Evolutionary conservation across 2,113 vertebrate genomes (phyloP), one percentile per base, ranked within the genome.

Genomic region (Mesembrinibis cayennensis): DNA sequence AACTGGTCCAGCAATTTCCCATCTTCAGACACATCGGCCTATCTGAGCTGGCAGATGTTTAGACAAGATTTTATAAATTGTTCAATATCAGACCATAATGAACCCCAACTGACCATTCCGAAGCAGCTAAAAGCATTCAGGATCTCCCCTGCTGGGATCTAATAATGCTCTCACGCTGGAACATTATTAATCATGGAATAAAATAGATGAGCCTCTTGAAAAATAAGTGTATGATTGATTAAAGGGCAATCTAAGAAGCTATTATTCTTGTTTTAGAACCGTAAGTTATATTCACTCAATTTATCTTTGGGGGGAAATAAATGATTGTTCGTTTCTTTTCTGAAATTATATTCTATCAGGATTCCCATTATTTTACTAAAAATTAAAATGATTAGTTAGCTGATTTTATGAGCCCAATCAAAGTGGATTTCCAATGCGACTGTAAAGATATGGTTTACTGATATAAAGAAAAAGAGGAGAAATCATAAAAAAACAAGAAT

Each of bases 11-110:
- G 99, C 99, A 98, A 99, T 98, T 98, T 98, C 98, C 99, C 98
- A 99, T 98, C 98, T 98, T 97, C 97, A 97, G 98, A 98, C 98
- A 97, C 98, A 92, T 97, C 94, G 44, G 98, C 98, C 98, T 98
- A 99, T 99, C 98, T 98, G 98, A 98, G 98, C 98, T 99, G 99
- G 99, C 99, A 99, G 99, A 99, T 99, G 99, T 99, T 99, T 99
- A 99, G 99, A 99, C 99, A 99, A 99, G 99, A 98, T 99, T 99
- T 99, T 99, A 99, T 99, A 99, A 99, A 99, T 99, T 98, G 99
- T 99, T 99, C 99, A 99, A 99, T 99, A 99, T 99, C 98, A 98
- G 97, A 97, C 98, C 97, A 98, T 99, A 99, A 99, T 99, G 99
- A 99, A 99, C 99, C 98, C 99, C 99, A 98, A 99, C 99, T 99